These are phyloP conservation scores for Drosophila pallidifrons DNA, from an alignment of 1,140 invertebrate species.

Conservation along the genomic window DNA sequence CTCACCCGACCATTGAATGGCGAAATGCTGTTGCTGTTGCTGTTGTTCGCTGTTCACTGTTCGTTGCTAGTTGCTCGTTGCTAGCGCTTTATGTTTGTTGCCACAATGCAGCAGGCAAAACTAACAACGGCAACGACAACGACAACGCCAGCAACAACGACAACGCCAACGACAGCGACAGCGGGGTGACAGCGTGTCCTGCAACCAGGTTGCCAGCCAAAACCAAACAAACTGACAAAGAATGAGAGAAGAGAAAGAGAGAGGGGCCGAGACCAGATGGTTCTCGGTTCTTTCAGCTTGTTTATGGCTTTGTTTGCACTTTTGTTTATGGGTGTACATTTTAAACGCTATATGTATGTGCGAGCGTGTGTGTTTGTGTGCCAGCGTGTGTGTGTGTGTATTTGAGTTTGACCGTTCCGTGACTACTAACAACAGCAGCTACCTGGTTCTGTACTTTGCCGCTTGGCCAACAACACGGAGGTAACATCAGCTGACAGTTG, in stretches of 20 bases:
- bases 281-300: constrained; percentile 57
- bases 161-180: constrained; percentile 14
- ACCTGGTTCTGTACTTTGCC: constrained; percentile 32
- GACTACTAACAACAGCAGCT: constrained; percentile 40
- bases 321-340: constrained; percentile 83
- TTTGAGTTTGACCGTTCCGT: constrained; percentile 57
- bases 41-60: no score
- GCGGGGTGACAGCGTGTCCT: constrained; percentile 34
- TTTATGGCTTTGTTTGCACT: constrained; percentile 83
- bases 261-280: not conserved
- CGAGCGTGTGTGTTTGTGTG: constrained; percentile 37
- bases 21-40: constrained; percentile 12
- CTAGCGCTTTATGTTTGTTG: constrained; percentile 50
- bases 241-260: not conserved
- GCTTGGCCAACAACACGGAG: constrained; percentile 27
- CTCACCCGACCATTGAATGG: constrained; percentile 46
- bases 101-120: constrained; percentile 55
- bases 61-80: constrained; percentile 27
- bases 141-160: not conserved
- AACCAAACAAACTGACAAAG: constrained; percentile 17
- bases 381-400: constrained; percentile 37
- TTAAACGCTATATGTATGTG: constrained; percentile 69
- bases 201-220: constrained; percentile 22
- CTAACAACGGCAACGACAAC: constrained; percentile 45
- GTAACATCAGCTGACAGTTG: constrained; percentile 68